Evolutionary conservation across 2,113 vertebrate genomes (phyloP), one percentile per base, ranked within the genome.

Genomic region (Melanostigma gelatinosum): DNA sequence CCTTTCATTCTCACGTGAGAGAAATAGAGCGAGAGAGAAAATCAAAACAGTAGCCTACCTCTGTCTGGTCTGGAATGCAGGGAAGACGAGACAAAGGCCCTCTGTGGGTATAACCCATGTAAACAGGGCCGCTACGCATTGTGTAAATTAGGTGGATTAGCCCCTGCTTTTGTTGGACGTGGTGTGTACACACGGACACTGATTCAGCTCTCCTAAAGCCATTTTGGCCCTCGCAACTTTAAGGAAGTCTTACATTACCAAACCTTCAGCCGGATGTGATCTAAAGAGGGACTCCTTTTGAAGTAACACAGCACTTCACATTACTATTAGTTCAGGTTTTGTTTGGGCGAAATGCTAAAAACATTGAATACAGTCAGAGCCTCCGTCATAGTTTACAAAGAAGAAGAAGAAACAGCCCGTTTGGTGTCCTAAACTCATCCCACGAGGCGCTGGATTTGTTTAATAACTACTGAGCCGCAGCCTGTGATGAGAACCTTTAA

Each of bases 121-220:
- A 94, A 94, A 94, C 93, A 94, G 81, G 92, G 89, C 27, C 91
- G 85, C 88, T 89, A 72, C 85, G 91, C 86, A 92, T 94, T 94
- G 94, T 95, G 90, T 85, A 87, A 91, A 93, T 91, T 86, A 90
- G 91, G 79, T 94, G 94, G 93, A 95, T 95, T 94, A 95, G 87
- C 80, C 86, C 82, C 84, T 61, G 90, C 84, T 92, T 95, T 95
- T 94, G 93, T 91, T 85, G 90, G 75, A 86, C 84, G 72, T 83
- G 86, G 79, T 87, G 88, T 89, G 86, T 91, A 93, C 90, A 94
- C 93, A 94, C 85, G 89, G 85, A 86, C 83, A 78, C 90, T 65
- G 90, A 92, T 90, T 94, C 89, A 92, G 63, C 76, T 73, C 86
- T 90, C 82, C 83, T 75, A 90, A 92, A 93, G 87, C 86, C 88